phyloP scores from a whole-genome alignment of 2,888 invertebrate species.

The Brachylomia viminalis region DNA sequence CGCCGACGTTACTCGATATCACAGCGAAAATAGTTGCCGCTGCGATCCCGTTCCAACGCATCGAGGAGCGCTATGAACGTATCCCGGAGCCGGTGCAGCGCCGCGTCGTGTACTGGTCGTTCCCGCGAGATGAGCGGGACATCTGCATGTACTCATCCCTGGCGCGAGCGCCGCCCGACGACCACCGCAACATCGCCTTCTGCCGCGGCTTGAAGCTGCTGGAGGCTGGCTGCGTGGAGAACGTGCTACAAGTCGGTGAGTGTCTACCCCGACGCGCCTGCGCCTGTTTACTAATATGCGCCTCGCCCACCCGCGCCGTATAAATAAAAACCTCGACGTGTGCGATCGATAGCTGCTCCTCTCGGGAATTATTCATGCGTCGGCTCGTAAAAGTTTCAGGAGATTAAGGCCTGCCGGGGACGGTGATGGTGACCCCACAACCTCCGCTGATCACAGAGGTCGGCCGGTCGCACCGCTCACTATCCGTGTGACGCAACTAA shows the following conservation, averaged over 20 bases:
- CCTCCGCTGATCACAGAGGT: slow-evolving; percentile 63
- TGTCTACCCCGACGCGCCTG: slow-evolving; percentile 87
- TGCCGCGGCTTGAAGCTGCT: slow-evolving; percentile 96
- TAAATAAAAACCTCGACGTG: slow-evolving; percentile 90
- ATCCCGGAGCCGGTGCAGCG: slow-evolving; percentile 97
- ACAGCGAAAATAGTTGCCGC: slow-evolving; percentile 96
- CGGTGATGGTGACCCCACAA: slow-evolving; percentile 70
- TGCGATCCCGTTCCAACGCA: slow-evolving; percentile 96
- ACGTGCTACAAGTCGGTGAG: slow-evolving; percentile 97
- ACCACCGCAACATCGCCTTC: slow-evolving; percentile 95
- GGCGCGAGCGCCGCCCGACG: slow-evolving; percentile 91
- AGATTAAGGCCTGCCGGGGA: slow-evolving; percentile 83
- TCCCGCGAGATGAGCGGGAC: slow-evolving; percentile 96
- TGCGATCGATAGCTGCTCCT: slow-evolving; percentile 90
- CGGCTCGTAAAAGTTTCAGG: slow-evolving; percentile 86
- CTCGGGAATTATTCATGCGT: slow-evolving; percentile 90
- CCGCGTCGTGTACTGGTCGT: slow-evolving; percentile 96
- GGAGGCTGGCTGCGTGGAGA: slow-evolving; percentile 95
- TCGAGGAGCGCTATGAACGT: slow-evolving; percentile 96
- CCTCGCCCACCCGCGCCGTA: slow-evolving; percentile 90
- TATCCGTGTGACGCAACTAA: slow-evolving; percentile 71
- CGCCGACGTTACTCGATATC: slow-evolving; percentile 95
- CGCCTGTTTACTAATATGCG: slow-evolving; percentile 91
- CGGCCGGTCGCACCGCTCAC: slow-evolving; percentile 58
- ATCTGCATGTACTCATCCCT: slow-evolving; percentile 97